These are phyloP conservation scores for Myrmecophaga tridactyla DNA, from an alignment of 2,113 vertebrate genomes.

Conservation along the genomic window DNA sequence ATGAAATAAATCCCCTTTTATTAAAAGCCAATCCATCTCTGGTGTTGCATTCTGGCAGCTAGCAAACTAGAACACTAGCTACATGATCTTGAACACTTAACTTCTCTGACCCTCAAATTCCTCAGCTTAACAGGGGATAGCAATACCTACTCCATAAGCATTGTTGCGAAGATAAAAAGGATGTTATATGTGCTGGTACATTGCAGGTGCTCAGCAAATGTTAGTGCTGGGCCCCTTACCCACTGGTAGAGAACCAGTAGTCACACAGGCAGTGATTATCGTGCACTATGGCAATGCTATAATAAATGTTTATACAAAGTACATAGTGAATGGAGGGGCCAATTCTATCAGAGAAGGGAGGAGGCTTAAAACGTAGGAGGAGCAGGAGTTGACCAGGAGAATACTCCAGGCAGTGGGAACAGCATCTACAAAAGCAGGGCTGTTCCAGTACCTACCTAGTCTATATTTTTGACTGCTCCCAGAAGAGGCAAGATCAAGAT, in stretches of 20 bases:
- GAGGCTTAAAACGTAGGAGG: background rate
- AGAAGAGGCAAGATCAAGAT: background rate
- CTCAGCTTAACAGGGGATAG: background rate
- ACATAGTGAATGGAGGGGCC: background rate
- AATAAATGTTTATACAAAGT: background rate
- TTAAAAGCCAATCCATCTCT: too few species aligned
- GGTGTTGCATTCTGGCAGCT: too few species aligned
- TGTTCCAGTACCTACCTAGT: background rate
- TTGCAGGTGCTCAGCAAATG: background rate
- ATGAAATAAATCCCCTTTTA: too few species aligned
- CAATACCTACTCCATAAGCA: background rate
- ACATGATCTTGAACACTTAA: background rate
- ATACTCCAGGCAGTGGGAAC: background rate
- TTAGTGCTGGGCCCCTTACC: background rate
- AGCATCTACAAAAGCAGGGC: background rate
- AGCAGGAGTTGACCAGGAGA: background rate
- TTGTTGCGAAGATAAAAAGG: background rate
- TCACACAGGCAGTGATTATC: background rate
- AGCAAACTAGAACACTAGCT: too few species aligned
- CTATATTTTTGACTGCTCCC: constrained; percentile 24
- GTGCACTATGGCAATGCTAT: background rate
- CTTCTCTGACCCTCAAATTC: background rate
- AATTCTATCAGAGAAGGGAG: background rate
- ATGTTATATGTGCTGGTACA: background rate
- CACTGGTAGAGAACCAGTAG: background rate